Evolutionary conservation across 2,113 vertebrate genomes (phyloP).

Genomic region (Plestiodon gilberti): DNA sequence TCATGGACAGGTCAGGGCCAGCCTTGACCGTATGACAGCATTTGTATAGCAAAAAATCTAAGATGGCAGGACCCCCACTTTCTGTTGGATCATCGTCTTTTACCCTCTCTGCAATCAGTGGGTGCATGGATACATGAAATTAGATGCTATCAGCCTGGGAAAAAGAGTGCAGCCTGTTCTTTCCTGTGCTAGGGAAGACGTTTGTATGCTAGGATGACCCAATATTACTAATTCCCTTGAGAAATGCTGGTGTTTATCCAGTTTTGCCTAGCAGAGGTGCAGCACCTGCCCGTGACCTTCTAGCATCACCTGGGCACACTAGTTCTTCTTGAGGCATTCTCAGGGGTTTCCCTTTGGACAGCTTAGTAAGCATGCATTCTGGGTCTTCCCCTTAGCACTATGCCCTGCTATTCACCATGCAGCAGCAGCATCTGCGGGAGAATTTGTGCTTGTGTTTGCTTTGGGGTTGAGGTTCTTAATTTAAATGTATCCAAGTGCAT

Average conservation of each 20-base stretch:
- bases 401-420: not conserved
- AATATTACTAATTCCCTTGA: not conserved
- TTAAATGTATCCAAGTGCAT: conserved; percentile 16
- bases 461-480: conserved; percentile 3
- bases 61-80: not conserved
- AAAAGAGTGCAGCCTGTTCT: not conserved
- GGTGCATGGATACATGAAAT: not conserved
- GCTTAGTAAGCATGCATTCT: not conserved
- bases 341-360: not conserved
- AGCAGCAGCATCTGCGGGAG: not conserved
- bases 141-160: not conserved
- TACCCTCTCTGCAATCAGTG: not conserved
- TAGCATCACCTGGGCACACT: not conserved
- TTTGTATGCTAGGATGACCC: not conserved
- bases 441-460: not conserved
- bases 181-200: not conserved
- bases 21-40: too few species aligned
- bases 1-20: too few species aligned
- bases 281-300: not conserved
- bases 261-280: not conserved
- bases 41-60: not conserved
- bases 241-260: not conserved
- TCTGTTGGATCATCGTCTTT: not conserved
- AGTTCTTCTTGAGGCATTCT: not conserved
- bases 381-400: not conserved